Evolutionary conservation across 2,113 vertebrate species (phyloP).

Genomic region (Notarius lentiginosus): DNA sequence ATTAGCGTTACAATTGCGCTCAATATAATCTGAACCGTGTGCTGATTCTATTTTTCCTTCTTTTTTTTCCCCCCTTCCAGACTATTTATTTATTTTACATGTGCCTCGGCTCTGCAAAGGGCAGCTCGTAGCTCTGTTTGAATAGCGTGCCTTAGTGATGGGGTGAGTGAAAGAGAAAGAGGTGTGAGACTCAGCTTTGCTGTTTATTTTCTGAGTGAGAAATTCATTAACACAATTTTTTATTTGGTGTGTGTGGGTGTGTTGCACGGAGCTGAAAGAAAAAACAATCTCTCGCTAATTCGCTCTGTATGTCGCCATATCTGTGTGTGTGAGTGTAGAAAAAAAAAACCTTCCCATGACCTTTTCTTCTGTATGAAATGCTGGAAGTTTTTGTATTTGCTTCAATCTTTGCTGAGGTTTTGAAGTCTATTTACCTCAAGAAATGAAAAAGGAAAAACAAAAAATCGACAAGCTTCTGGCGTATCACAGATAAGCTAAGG

Average conservation of each 20-base stretch:
- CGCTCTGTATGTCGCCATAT: neutral
- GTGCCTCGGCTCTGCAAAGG: neutral
- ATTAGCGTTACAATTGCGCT: slow-evolving; percentile 7
- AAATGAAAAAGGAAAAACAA: neutral
- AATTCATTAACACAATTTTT: slow-evolving; percentile 25
- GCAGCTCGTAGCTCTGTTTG: neutral
- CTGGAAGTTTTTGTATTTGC: neutral
- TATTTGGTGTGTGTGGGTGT: slow-evolving; percentile 10
- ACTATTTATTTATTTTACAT: slow-evolving; percentile 4
- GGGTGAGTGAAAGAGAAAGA: slow-evolving; percentile 15
- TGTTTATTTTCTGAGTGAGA: slow-evolving; percentile 33
- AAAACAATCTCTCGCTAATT: neutral
- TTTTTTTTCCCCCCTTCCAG: neutral
- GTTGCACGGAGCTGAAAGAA: slow-evolving; percentile 22
- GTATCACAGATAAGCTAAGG: neutral
- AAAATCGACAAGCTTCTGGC: neutral
- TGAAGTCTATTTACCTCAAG: neutral
- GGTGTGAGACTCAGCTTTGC: slow-evolving; percentile 17
- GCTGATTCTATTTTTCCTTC: too few species aligned
- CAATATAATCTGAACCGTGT: slow-evolving; percentile 2
- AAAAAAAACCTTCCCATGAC: neutral
- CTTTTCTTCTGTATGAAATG: slow-evolving; percentile 28
- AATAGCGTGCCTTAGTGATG: neutral
- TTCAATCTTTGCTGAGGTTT: neutral
- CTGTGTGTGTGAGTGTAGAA: neutral